Conservation (phyloP, 2,888 invertebrate genomes). For the Parthenolecanium corni region DNA sequence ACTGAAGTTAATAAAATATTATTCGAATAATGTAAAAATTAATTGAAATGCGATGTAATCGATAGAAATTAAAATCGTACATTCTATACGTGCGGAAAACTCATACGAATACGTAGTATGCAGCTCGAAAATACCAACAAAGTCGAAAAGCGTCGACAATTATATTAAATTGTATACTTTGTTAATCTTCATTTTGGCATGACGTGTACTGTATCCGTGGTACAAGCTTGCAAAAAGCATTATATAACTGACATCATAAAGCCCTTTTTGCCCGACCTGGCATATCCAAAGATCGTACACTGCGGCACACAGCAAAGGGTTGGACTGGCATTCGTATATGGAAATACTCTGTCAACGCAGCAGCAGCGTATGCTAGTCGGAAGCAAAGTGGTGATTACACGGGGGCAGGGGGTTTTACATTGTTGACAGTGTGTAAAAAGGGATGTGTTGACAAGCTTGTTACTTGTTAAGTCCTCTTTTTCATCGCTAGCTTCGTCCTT, state of each 20-base stretch:
- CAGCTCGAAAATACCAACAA: no score
- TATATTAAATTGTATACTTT: slow-evolving; percentile 1
- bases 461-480: slow-evolving; percentile 24
- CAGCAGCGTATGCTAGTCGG: neutral
- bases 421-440: slow-evolving; percentile 25
- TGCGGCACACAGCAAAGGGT: no score
- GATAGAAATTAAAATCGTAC: no score
- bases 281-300: neutral
- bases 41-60: no score
- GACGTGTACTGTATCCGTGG: neutral
- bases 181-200: slow-evolving; percentile 6
- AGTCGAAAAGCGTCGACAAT: neutral
- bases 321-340: neutral
- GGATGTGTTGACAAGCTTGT: slow-evolving; percentile 28
- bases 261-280: neutral
- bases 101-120: neutral
- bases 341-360: neutral
- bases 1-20: no score
- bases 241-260: no score
- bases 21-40: no score
- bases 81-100: neutral
- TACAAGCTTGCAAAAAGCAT: no score
- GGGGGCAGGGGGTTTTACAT: slow-evolving; percentile 16
- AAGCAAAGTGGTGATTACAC: slow-evolving; percentile 26
- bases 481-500: neutral